Conservation (phyloP, 1,140 invertebrate species). For the Spodoptera litura region DNA sequence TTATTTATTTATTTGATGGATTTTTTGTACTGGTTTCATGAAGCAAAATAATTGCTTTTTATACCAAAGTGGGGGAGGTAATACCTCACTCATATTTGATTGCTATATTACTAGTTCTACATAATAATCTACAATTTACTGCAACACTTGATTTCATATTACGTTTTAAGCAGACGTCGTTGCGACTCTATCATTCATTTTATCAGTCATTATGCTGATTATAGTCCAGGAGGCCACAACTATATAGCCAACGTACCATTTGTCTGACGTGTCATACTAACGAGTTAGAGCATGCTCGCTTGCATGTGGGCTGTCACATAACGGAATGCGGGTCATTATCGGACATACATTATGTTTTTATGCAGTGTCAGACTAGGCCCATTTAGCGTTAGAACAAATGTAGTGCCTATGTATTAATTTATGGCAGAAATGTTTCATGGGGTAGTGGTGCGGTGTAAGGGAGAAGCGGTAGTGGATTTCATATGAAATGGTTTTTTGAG, state of each 20-base stretch:
- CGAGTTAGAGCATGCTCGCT: slow-evolving; percentile 26
- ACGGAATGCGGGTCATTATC: slow-evolving; percentile 27
- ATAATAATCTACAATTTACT: too few relatives aligned
- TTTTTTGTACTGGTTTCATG: background rate
- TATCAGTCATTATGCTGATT: slow-evolving; percentile 9
- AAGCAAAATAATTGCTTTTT: too few relatives aligned
- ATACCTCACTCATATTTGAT: too few relatives aligned
- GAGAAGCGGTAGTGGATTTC: background rate
- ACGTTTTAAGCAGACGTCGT: too few relatives aligned
- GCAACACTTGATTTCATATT: too few relatives aligned
- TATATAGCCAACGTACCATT: slow-evolving; percentile 15
- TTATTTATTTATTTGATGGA: too few relatives aligned
- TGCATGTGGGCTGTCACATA: slow-evolving; percentile 36
- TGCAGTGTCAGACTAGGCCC: slow-evolving; percentile 31
- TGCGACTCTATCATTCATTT: background rate
- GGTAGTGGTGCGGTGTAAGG: background rate
- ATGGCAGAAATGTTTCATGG: background rate
- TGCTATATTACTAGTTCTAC: too few relatives aligned
- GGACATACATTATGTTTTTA: slow-evolving; percentile 33
- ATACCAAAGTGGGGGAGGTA: too few relatives aligned
- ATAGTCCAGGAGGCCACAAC: background rate
- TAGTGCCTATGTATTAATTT: slow-evolving; percentile 7
- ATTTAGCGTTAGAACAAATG: slow-evolving; percentile 42
- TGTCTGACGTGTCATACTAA: slow-evolving; percentile 17
- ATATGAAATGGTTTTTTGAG: background rate